Percentiles rank a stretch among this genome's conserved stretches.
Conservation (phyloP, 2,797 vertebrate genomes). For the Silurus aristotelis region DNA sequence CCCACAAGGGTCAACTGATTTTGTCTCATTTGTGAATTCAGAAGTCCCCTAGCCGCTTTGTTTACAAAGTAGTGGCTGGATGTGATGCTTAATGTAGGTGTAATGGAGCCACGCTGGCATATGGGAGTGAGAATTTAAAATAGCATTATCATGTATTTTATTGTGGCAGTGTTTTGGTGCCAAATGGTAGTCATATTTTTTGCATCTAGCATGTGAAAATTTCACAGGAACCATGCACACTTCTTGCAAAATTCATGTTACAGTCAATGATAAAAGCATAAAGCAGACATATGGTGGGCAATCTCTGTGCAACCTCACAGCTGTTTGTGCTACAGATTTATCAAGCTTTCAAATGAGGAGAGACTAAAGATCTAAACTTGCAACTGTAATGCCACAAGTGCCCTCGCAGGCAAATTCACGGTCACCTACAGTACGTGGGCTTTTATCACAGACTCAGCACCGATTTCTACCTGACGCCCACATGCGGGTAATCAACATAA, state of each 20-base stretch:
- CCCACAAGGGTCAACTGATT: background rate
- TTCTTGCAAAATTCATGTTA: background rate
- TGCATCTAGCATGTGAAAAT: background rate
- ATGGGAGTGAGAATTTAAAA: background rate
- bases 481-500: no score
- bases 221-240: background rate
- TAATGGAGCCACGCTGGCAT: background rate
- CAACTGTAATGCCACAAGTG: no score
- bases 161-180: background rate
- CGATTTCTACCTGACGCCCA: no score
- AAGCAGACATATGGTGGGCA: background rate
- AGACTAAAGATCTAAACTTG: background rate
- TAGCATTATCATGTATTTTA: background rate
- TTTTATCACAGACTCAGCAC: no score
- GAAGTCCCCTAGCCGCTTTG: background rate
- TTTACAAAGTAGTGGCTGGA: background rate
- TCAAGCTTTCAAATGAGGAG: background rate
- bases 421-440: no score
- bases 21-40: background rate
- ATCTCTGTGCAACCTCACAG: background rate
- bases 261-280: no score
- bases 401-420: no score
- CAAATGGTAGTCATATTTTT: background rate
- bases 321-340: background rate
- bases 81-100: background rate